phyloP scores from a whole-genome alignment of 92 coral and sea anemone genomes.

The Ricordea florida region DNA sequence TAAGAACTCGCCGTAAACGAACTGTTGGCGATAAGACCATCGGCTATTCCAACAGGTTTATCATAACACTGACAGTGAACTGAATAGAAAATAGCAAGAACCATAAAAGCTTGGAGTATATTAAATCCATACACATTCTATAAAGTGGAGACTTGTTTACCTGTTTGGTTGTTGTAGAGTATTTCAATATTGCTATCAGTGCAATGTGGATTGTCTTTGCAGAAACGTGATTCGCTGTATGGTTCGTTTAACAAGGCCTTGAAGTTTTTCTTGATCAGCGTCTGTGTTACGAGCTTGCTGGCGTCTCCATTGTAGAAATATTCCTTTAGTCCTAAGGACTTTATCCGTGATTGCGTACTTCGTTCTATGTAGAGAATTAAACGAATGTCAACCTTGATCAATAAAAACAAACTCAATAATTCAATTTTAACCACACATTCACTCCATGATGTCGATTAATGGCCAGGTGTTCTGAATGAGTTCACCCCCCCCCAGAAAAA shows the following conservation, averaged over 20 bases:
- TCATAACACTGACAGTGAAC: not conserved
- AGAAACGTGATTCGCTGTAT: not conserved
- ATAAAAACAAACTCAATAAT: no score
- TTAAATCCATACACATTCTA: no score
- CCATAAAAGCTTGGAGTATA: not conserved
- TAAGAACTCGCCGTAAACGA: not conserved
- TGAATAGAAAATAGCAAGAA: not conserved
- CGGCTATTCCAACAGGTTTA: not conserved
- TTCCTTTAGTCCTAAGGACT: not conserved
- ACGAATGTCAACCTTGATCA: no score
- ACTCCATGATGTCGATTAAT: no score
- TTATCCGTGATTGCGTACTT: not conserved
- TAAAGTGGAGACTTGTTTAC: not conserved
- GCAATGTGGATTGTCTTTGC: constrained; percentile 1
- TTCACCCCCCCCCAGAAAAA: no score
- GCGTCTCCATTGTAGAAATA: constrained; percentile 8
- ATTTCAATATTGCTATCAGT: not conserved
- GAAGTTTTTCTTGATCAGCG: not conserved
- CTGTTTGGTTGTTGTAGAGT: not conserved
- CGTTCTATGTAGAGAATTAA: no score
- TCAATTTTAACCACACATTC: no score
- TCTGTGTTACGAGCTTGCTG: not conserved
- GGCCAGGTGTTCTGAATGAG: no score
- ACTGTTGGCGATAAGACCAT: constrained; percentile 3
- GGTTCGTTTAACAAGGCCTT: not conserved